These are phyloP conservation scores for Beaufortia kweichowensis DNA, from an alignment of 2,113 vertebrate species.

Conservation along the genomic window DNA sequence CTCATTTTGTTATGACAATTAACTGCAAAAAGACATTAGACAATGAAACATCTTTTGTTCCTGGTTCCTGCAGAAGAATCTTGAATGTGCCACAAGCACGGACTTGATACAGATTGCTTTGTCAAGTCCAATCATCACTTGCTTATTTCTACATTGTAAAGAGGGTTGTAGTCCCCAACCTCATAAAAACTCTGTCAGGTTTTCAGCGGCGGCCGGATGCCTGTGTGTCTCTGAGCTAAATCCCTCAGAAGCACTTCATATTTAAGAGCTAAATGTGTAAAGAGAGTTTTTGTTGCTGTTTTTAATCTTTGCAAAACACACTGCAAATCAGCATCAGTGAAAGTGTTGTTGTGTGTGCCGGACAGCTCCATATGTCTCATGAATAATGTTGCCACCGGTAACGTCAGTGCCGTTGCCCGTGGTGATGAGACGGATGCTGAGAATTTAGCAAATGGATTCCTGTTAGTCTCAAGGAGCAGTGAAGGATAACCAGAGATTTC, in stretches of 20 bases:
- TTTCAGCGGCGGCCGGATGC: neutral
- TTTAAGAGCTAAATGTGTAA: neutral
- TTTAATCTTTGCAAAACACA: neutral
- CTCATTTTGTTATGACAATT: too few relatives aligned
- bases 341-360: too few relatives aligned
- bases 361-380: neutral
- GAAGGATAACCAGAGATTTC: neutral
- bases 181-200: constrained; percentile 2
- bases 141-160: neutral
- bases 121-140: constrained; percentile 22
- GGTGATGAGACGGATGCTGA: neutral
- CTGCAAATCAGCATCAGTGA: neutral
- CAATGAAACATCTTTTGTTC: neutral
- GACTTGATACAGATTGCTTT: neutral
- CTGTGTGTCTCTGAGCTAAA: neutral
- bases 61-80: constrained; percentile 1
- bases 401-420: neutral
- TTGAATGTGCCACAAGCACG: neutral
- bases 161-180: neutral
- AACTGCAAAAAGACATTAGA: too few relatives aligned
- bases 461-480: neutral
- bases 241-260: neutral
- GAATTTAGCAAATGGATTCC: neutral
- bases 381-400: neutral
- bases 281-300: neutral